Evolutionary conservation across 2,888 invertebrate genomes (phyloP).

Genomic region (Cantharis nigra): DNA sequence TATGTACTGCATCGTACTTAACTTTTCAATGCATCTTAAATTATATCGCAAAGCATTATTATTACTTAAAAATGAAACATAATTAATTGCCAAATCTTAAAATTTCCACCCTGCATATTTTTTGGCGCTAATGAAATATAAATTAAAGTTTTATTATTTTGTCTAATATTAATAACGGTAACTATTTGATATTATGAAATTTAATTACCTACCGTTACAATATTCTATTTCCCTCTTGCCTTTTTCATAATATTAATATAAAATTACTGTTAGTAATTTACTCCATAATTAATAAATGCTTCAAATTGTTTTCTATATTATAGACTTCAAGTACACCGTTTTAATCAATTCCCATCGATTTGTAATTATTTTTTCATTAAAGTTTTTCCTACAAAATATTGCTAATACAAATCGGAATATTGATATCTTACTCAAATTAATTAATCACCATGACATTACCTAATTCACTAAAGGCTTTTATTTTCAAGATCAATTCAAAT

Average conservation of each 20-base stretch:
- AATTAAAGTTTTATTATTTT: background rate
- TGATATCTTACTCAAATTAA: background rate
- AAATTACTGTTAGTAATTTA: background rate
- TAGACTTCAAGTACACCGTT: background rate
- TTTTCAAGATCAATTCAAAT: background rate
- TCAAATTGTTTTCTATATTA: background rate
- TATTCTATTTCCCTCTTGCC: background rate
- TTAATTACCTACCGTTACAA: background rate
- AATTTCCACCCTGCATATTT: background rate
- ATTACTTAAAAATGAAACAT: background rate
- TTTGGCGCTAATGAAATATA: background rate
- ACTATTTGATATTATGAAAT: background rate
- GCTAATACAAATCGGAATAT: background rate
- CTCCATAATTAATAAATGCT: conserved; percentile 6
- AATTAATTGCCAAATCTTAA: background rate
- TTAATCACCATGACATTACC: background rate
- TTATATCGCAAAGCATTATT: background rate
- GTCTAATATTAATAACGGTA: background rate
- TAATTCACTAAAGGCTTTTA: background rate
- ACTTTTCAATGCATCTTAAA: conserved; percentile 3
- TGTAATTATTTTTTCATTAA: conserved; percentile 12
- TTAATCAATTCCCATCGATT: background rate
- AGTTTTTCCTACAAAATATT: background rate
- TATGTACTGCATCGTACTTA: conserved; percentile 3
- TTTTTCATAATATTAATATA: background rate